Evolutionary conservation across 2,797 vertebrate species (phyloP).

Genomic region (Hylomyscus alleni): DNA sequence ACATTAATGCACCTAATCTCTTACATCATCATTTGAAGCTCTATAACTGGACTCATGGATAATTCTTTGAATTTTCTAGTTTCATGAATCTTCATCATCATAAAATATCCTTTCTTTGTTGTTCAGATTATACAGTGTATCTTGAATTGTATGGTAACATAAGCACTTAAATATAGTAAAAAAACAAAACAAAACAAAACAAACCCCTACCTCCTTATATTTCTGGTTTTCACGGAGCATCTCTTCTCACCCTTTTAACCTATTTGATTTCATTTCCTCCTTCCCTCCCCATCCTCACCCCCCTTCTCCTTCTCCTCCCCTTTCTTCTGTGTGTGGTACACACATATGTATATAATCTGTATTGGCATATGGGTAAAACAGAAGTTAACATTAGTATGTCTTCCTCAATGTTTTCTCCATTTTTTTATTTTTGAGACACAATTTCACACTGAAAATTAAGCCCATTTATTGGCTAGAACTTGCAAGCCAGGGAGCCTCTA

Average conservation of each 20-base stretch:
- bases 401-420: not conserved
- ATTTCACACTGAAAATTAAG: not conserved
- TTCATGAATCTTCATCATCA: not conserved
- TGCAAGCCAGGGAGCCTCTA: not conserved
- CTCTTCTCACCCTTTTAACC: not conserved
- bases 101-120: not conserved
- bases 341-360: not conserved
- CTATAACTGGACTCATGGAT: not conserved
- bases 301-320: too few species aligned
- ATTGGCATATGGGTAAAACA: not conserved
- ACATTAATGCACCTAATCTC: not conserved
- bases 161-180: not conserved
- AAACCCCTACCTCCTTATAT: not conserved
- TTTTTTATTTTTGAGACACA: not conserved
- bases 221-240: not conserved
- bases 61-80: slow-evolving; percentile 22
- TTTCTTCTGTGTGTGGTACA: not conserved
- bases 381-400: not conserved
- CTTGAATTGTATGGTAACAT: not conserved
- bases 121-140: not conserved
- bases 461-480: not conserved
- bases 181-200: too few species aligned
- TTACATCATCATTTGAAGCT: not conserved
- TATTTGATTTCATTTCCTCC: not conserved
- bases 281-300: too few species aligned